phyloP scores from a whole-genome alignment of 2,797 vertebrate genomes.

The Tragopan temminckii region DNA sequence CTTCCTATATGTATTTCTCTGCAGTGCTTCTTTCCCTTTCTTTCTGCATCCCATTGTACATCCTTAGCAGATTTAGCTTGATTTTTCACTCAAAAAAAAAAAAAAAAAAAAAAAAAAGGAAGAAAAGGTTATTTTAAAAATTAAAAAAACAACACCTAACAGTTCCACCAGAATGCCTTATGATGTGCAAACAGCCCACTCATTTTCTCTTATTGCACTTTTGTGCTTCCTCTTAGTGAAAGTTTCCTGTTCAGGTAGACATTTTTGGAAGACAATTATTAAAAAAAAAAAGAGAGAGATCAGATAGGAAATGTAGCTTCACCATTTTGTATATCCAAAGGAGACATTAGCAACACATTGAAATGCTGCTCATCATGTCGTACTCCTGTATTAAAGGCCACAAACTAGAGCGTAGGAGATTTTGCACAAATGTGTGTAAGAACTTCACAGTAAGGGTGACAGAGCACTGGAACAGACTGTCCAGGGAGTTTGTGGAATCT shows the following conservation, averaged over 20 bases:
- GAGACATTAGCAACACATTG: background rate
- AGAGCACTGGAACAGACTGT: no score
- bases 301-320: background rate
- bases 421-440: no score
- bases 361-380: background rate
- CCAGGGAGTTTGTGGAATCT: no score
- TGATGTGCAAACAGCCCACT: fast-evolving
- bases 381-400: background rate
- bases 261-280: background rate
- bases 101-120: background rate
- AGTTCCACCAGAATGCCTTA: background rate
- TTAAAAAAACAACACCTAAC: background rate
- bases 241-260: background rate
- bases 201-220: background rate
- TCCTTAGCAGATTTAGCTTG: background rate
- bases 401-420: no score
- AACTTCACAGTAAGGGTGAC: no score
- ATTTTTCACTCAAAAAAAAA: background rate
- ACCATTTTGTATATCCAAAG: background rate
- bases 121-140: background rate
- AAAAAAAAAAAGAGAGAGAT: background rate
- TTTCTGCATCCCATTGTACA: background rate
- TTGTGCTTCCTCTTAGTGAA: background rate
- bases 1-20: background rate
- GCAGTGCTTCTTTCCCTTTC: background rate